These are phyloP conservation scores for Phytoseiulus persimilis DNA, from an alignment of 2,888 invertebrate genomes.

Conservation along the genomic window DNA sequence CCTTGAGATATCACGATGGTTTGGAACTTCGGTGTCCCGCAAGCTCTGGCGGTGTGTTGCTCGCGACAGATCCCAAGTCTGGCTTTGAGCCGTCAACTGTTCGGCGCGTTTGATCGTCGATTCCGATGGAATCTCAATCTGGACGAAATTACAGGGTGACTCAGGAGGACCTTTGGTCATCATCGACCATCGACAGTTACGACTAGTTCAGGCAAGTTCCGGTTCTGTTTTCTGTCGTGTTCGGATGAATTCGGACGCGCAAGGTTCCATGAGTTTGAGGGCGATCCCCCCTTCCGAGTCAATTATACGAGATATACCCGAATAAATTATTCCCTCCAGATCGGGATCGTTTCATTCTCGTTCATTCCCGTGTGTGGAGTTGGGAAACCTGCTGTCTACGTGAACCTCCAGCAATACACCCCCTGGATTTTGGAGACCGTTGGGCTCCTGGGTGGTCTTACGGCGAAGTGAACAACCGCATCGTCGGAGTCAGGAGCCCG, in stretches of 20 bases:
- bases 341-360: slow-evolving; percentile 12
- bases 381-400: neutral
- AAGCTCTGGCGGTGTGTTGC: too few relatives aligned
- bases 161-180: slow-evolving; percentile 45
- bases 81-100: too few relatives aligned
- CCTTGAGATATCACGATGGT: slow-evolving; percentile 12
- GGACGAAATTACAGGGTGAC: slow-evolving; percentile 42
- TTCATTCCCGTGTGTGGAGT: neutral
- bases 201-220: neutral
- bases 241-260: too few relatives aligned
- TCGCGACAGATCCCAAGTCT: too few relatives aligned
- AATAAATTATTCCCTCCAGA: neutral
- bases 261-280: too few relatives aligned
- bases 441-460: neutral
- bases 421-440: neutral
- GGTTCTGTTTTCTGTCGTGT: too few relatives aligned
- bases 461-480: neutral
- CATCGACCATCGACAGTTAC: slow-evolving; percentile 40
- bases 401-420: neutral
- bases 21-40: too few relatives aligned
- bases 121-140: neutral
- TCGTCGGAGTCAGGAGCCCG: neutral
- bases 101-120: too few relatives aligned
- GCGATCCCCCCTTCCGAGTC: too few relatives aligned
- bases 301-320: too few relatives aligned